Evolutionary conservation across 2,888 invertebrate species (phyloP).

Genomic region (Tipula lateralis): DNA sequence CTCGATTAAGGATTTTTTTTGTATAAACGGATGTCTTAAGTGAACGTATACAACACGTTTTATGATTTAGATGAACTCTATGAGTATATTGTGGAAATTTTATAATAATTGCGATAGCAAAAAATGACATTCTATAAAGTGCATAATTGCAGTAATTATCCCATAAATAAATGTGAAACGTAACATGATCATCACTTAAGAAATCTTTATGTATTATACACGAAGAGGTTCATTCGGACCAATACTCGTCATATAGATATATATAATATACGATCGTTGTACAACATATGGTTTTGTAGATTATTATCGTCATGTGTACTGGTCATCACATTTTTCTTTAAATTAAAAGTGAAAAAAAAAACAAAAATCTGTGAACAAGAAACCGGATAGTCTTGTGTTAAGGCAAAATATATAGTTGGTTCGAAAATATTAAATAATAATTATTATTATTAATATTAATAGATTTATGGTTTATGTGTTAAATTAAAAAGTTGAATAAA

Average conservation of each 20-base stretch:
- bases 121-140: neutral
- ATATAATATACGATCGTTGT: neutral
- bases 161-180: neutral
- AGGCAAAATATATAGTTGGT: neutral
- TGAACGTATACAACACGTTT: neutral
- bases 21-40: neutral
- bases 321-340: neutral
- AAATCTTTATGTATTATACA: neutral
- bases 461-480: neutral
- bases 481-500: neutral
- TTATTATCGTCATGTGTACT: neutral
- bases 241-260: neutral
- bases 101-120: neutral
- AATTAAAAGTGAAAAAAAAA: neutral
- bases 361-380: neutral
- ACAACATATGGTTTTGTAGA: neutral
- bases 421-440: neutral
- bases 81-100: neutral
- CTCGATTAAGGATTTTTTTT: neutral
- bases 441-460: neutral
- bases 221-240: neutral
- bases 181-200: neutral
- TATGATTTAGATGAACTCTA: neutral
- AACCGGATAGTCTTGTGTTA: neutral
- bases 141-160: constrained; percentile 9